These are phyloP conservation scores for Epizoanthus illoricatus DNA, from an alignment of 92 coral and sea anemone genomes.

Conservation along the genomic window DNA sequence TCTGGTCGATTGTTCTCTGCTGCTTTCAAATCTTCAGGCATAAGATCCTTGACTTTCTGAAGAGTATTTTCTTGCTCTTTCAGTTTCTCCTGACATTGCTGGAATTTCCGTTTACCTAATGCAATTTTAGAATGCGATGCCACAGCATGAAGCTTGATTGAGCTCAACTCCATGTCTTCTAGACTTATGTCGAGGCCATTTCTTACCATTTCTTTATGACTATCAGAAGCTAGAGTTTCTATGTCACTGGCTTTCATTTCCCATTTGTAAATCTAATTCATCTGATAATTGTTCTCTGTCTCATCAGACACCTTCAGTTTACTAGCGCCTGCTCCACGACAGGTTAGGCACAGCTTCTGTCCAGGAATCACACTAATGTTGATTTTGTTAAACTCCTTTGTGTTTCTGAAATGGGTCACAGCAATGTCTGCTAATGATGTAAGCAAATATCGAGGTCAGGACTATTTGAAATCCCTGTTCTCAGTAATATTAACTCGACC, in stretches of 20 bases:
- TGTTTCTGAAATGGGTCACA: conserved; percentile 52
- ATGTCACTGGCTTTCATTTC: conserved; percentile 39
- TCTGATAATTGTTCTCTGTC: conserved; percentile 8
- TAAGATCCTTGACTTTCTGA: conserved; percentile 43
- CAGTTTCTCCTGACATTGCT: conserved; percentile 44
- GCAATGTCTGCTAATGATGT: conserved; percentile 55
- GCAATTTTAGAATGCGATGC: conserved; percentile 38
- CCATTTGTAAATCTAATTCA: conserved; percentile 37
- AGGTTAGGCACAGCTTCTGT: conserved; percentile 47
- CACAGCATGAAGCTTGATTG: conserved; percentile 47
- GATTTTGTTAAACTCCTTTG: conserved; percentile 39
- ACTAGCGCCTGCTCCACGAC: conserved; percentile 34
- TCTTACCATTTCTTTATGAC: conserved; percentile 43
- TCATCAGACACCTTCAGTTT: conserved; percentile 3
- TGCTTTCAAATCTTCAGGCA: conserved; percentile 49
- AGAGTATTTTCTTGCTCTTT: conserved; percentile 42
- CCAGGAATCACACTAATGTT: conserved; percentile 53
- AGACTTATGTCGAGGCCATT: conserved; percentile 50
- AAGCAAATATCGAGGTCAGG: conserved; percentile 46
- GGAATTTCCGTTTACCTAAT: conserved; percentile 28
- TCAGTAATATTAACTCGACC: conserved; percentile 41
- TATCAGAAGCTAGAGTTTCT: conserved; percentile 30
- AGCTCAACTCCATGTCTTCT: conserved; percentile 44
- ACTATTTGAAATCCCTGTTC: conserved; percentile 46
- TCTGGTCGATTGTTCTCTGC: conserved; percentile 39